Evolutionary conservation across 2,113 vertebrate species (phyloP), one percentile per base, ranked within the genome.

Genomic region (Xyliphius kryptos): DNA sequence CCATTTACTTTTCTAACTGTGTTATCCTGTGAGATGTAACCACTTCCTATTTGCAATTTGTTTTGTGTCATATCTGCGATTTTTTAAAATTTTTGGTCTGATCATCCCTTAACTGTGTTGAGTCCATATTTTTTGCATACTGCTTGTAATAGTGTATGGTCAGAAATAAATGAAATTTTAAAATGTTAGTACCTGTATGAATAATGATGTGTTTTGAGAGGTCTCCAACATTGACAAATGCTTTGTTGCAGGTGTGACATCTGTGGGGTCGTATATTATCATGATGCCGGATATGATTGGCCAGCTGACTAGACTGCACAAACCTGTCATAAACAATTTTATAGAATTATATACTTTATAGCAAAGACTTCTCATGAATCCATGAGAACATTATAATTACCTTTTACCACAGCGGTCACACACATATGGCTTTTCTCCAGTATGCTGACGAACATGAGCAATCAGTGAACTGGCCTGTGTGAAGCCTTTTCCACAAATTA

Each of bases 151-250:
- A n/a, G n/a, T n/a, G n/a, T n/a, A n/a, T n/a, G n/a, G n/a, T n/a
- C n/a, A n/a, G 9, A 20, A 11, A 10, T 2, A 5, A 50, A 17
- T 53, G 19, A 11, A 5, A 15, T 37, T 46, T 14, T 38, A 38
- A 38, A 5, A 38, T 38, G 37, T 38, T 38, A 10, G 64, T 81
- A 96, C 96, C 96, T 0, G 96, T 99, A 83, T 99, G 96, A 76
- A 99, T 96, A 70, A 99, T 98, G 77, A 98, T 93, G 74, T 99
- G 96, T 75, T 99, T 99, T 21, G 96, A 96, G 56, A 99, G 89
- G 70, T 99, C 96, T 0, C 96, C 96, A 48, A 97, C 92, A 0
- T 97, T 99, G 75, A 99, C 96, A 0, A 99, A 99, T 6, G 95
- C 94, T 72, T 99, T 99, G 85, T 85, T 91, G 73, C 96, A 99